Conservation (phyloP, 2,797 vertebrate genomes). For the Characodon lateralis region DNA sequence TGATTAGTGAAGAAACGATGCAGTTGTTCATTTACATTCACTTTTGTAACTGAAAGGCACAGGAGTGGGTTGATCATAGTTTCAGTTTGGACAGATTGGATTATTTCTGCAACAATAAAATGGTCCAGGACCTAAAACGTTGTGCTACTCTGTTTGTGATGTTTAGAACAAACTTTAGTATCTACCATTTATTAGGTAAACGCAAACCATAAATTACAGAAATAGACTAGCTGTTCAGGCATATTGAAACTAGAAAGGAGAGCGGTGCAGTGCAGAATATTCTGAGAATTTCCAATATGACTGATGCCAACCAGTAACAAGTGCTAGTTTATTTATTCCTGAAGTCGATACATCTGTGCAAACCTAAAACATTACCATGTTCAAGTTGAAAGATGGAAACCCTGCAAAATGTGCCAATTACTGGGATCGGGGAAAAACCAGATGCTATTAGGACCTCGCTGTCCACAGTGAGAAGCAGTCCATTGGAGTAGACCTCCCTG, state of each 20-base stretch:
- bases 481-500: too few relatives aligned
- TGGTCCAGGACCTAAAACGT: background rate
- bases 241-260: background rate
- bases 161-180: too few relatives aligned
- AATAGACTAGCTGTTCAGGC: background rate
- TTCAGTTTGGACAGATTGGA: background rate
- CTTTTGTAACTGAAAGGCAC: background rate
- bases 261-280: background rate
- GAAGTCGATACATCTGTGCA: background rate
- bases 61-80: background rate
- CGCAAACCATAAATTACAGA: too few relatives aligned
- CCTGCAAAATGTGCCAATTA: background rate
- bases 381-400: background rate
- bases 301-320: background rate
- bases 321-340: background rate
- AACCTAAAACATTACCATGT: background rate
- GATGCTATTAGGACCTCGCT: too few relatives aligned
- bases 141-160: background rate
- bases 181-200: too few relatives aligned
- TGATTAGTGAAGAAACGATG: too few relatives aligned
- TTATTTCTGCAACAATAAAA: background rate
- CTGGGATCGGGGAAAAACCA: background rate
- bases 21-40: background rate
- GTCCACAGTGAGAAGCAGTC: too few relatives aligned
- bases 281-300: background rate